Conservation (phyloP, 2,113 vertebrate species). For the Emydocephalus ijimae region DNA sequence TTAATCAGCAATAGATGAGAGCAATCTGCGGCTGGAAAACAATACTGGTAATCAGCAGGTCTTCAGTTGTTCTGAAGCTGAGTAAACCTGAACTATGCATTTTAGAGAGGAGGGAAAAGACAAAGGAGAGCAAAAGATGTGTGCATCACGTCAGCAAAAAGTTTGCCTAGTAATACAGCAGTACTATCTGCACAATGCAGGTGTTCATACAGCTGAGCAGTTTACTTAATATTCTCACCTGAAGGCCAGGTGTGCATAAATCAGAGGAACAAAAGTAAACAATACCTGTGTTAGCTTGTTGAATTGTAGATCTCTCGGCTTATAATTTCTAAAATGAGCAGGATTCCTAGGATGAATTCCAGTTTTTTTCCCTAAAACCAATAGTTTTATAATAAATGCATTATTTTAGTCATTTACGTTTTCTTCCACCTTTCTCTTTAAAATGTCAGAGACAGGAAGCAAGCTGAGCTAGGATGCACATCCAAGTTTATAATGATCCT, state of each 20-base stretch:
- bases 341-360: background rate
- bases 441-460: background rate
- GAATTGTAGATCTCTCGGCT: background rate
- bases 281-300: background rate
- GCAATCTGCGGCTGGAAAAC: slow-evolving; percentile 1
- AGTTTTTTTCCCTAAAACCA: background rate
- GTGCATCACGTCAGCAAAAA: background rate
- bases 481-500: background rate
- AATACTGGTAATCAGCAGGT: background rate
- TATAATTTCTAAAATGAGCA: background rate
- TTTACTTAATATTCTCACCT: background rate
- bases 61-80: background rate
- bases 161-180: background rate
- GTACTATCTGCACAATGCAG: background rate
- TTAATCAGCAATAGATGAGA: background rate
- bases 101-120: background rate
- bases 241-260: background rate
- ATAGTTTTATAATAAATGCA: background rate
- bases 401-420: background rate
- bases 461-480: background rate
- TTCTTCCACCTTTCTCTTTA: background rate
- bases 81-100: background rate
- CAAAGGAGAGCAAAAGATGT: background rate
- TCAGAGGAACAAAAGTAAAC: background rate
- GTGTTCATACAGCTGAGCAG: background rate